Evolutionary conservation across 2,113 vertebrate genomes (phyloP), one percentile per base, ranked within the genome.

Genomic region (Myrmecophaga tridactyla): DNA sequence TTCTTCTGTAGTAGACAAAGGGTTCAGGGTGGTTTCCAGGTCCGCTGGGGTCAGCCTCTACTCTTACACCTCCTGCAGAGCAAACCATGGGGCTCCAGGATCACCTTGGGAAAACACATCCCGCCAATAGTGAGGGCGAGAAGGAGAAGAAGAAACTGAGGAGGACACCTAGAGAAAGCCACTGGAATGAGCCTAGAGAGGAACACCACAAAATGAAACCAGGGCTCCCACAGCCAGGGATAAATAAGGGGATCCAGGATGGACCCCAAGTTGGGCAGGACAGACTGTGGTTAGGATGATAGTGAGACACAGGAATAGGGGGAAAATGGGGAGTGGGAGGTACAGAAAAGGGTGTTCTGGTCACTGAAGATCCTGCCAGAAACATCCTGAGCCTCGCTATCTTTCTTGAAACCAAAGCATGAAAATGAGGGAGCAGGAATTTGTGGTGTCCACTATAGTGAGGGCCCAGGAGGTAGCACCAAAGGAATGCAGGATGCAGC

Each of bases 111-210:
- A 88, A 18, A 77, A n/a, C 6, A 12, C 51, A 80, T 34, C 43
- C 17, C 7, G 43, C 43, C 43, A 5, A 17, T n/a, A 9, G 9
- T 77, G 58, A 63, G 13, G 17, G 4, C 14, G 34, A 12, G 21
- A 29, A 23, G 43, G 23, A 3, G 25, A 10, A 72, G 56, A 60
- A 60, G 58, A 12, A 53, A 25, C 25, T 41, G 15, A 75, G 83
- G 60, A 58, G 12, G 13, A 2, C 0, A 0, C 18, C 8, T 39
- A 82, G 51, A 23, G 18, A 48, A 9, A 76, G 46, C 21, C 14
- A 60, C 7, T 56, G 75, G 67, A 73, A 72, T 7, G 12, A 60
- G 21, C n/a, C 51, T 86, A 21, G 14, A 21, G 14, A 29, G 36
- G 51, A 81, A 36, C 7, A 25, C 8, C 2, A 41, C 46, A 36